These are phyloP conservation scores for Callospermophilus lateralis DNA, from an alignment of 2,113 vertebrate species.

Conservation along the genomic window DNA sequence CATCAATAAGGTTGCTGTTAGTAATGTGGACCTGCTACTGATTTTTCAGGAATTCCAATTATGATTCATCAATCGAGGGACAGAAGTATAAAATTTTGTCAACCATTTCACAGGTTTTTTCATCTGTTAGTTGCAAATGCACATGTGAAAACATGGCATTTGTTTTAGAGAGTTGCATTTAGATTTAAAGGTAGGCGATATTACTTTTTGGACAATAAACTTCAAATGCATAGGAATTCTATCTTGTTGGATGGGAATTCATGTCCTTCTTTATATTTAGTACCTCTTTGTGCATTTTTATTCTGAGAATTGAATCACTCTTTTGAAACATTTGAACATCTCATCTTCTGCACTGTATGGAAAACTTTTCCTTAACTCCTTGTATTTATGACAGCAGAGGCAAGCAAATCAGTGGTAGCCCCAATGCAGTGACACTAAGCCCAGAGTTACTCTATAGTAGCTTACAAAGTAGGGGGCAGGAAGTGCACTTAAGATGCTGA, in stretches of 20 bases:
- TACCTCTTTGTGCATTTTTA: neutral
- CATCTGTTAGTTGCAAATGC: neutral
- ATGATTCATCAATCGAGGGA: neutral
- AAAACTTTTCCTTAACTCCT: neutral
- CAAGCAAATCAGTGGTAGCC: neutral
- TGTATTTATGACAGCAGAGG: neutral
- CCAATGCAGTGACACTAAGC: neutral
- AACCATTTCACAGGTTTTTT: neutral
- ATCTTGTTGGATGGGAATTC: neutral
- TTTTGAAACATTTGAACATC: neutral
- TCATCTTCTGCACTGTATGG: neutral
- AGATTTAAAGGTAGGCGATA: neutral
- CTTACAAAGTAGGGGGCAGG: neutral
- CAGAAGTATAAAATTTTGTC: neutral
- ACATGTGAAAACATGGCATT: neutral
- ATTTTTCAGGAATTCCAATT: neutral
- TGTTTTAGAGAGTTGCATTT: neutral
- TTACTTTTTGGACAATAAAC: neutral
- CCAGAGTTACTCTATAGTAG: neutral
- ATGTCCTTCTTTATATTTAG: neutral
- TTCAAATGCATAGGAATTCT: neutral
- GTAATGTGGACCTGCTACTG: neutral
- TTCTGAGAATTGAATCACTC: neutral
- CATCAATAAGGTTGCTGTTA: neutral
- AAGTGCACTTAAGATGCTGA: neutral